A percentile compares a stretch with the other conserved stretches of the same genome.
phyloP scores from a whole-genome alignment of 2,113 vertebrate genomes.

The Carassius auratus region DNA sequence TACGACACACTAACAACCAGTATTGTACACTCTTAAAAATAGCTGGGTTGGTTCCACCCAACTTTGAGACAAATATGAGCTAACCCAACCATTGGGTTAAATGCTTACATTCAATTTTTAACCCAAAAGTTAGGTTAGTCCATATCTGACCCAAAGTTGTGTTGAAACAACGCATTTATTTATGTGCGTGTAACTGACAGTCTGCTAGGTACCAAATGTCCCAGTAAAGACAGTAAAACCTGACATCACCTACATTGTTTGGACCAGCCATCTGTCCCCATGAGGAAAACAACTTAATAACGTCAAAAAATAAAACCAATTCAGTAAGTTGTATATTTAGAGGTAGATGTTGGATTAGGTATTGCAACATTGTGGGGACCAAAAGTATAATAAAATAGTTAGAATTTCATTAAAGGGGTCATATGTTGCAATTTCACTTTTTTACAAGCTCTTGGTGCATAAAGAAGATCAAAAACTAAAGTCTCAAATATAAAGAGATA shows the following conservation, averaged over 20 bases:
- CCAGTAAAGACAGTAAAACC: not conserved
- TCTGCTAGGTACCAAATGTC: conserved; percentile 21
- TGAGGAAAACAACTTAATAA: not conserved
- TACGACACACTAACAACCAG: conserved; percentile 22
- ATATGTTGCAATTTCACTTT: no score
- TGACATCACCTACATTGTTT: not conserved
- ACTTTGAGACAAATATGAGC: no score
- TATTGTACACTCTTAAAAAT: not conserved
- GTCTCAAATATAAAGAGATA: no score
- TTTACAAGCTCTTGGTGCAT: no score
- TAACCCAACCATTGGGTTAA: no score
- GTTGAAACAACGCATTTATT: no score
- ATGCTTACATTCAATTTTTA: no score
- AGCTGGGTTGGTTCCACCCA: no score
- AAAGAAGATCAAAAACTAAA: no score
- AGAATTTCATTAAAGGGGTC: not conserved
- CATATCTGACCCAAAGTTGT: no score
- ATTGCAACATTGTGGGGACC: not conserved
- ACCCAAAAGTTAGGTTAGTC: no score
- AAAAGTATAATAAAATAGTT: not conserved
- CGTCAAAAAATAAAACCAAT: not conserved
- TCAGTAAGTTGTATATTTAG: not conserved
- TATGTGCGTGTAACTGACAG: not conserved
- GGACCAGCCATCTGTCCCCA: not conserved
- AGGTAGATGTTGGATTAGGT: not conserved